These are phyloP conservation scores for Carettochelys insculpta DNA, from an alignment of 2,113 vertebrate species.

Conservation along the genomic window DNA sequence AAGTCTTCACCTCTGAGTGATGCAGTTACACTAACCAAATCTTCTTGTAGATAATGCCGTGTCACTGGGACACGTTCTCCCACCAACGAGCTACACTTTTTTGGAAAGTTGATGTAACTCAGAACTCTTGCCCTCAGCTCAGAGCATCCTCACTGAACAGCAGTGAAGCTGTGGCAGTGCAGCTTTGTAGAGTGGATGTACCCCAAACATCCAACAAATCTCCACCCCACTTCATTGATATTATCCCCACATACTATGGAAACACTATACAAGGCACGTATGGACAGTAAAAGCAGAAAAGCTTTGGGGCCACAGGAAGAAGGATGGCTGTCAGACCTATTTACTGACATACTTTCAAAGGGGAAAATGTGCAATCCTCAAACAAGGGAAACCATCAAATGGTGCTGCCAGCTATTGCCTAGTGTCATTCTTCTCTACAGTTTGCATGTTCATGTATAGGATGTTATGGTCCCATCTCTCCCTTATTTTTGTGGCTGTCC, in stretches of 20 bases:
- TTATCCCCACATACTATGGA: neutral
- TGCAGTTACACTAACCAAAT: neutral
- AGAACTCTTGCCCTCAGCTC: neutral
- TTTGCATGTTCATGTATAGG: neutral
- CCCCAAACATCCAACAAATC: neutral
- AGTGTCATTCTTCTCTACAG: neutral
- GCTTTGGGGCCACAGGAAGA: neutral
- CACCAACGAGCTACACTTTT: neutral
- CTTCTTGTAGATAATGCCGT: neutral
- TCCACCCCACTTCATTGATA: neutral
- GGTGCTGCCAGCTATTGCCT: neutral
- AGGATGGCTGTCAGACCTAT: neutral
- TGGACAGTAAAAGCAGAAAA: neutral
- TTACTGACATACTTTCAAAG: neutral
- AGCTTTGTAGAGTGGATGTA: neutral
- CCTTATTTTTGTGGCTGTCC: neutral
- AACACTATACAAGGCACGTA: neutral
- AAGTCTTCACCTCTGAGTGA: neutral
- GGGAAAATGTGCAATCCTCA: neutral
- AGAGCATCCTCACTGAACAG: neutral
- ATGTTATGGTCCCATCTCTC: neutral
- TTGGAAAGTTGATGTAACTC: rapidly evolving
- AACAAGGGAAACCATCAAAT: neutral
- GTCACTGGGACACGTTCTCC: neutral
- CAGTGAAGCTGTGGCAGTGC: too few relatives aligned